A percentile compares a stretch with the other conserved stretches of the same genome.
Conservation (phyloP, 1,140 invertebrate genomes). For the Zaprionus vittiger region DNA sequence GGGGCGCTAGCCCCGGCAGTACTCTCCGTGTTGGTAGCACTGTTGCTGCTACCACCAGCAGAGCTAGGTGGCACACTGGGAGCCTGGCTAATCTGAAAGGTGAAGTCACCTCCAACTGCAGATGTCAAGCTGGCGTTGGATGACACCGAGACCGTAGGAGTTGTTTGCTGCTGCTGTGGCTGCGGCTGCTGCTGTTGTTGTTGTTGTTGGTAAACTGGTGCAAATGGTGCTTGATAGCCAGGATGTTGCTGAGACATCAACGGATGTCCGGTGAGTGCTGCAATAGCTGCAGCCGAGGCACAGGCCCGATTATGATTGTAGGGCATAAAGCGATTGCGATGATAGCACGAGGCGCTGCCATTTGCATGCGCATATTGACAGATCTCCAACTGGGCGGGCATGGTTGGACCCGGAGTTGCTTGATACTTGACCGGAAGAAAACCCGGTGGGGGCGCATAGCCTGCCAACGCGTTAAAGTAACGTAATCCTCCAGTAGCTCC, state of each 20-base stretch:
- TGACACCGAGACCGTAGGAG: background rate
- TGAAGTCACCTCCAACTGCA: background rate
- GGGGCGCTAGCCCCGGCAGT: background rate
- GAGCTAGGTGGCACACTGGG: constrained; percentile 6
- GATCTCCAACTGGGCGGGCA: constrained; percentile 36
- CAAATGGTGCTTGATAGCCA: constrained; percentile 15
- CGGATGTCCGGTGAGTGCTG: constrained; percentile 41
- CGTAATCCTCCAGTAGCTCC: constrained; percentile 31
- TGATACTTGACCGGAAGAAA: constrained; percentile 39
- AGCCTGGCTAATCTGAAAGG: background rate
- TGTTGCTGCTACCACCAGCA: background rate
- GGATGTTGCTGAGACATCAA: constrained; percentile 25
- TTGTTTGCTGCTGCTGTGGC: constrained; percentile 10
- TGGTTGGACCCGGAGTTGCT: background rate
- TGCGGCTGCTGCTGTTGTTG: constrained; percentile 8
- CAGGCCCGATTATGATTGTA: constrained; percentile 66
- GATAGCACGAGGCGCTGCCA: constrained; percentile 53
- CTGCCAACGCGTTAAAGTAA: constrained; percentile 35
- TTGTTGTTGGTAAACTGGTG: constrained; percentile 12
- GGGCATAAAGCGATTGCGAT: constrained; percentile 71
- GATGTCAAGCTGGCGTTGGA: background rate
- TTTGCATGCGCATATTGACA: constrained; percentile 62
- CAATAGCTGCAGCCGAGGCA: constrained; percentile 52
- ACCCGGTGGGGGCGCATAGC: constrained; percentile 36
- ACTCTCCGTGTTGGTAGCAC: background rate